Evolutionary conservation across 2,797 vertebrate genomes (phyloP), one percentile per base, ranked within the genome.

Genomic region (Loris lydekkerianus): DNA sequence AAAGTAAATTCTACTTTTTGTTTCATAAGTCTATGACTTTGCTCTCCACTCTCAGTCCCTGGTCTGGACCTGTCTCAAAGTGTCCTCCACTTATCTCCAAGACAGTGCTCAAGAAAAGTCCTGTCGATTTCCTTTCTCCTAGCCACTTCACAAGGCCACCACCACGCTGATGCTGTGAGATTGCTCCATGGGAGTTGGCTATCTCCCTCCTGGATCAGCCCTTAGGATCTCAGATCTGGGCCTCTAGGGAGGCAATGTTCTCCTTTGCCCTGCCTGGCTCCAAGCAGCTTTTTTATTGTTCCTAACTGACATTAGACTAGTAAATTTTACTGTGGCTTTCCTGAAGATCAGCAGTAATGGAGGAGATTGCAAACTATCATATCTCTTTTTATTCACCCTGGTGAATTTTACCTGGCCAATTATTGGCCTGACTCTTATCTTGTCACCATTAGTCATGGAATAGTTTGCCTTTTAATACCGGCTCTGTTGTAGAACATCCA

Each of bases 251-350:
- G 18, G 13, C 20, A 5, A 56, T 23, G 8, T 86, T 69, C 31
- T 72, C 18, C 1, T 7, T 17, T 53, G 7, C 10, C 14, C 7
- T 34, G 3, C 10, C 18, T 89, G 29, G 21, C 40, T 77, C 40
- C 29, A n/a, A 4, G 5, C 14, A n/a, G 20, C n/a, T 49, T 84
- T 76, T 78, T n/a, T 8, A 58, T n/a, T 56, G 8, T 23, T 77
- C 15, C 3, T 72, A 31, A 17, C 31, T 81, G 67, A 93, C 69
- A 7, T 20, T 29, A 18, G 3, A 56, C 23, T 34, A 91, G 14
- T 61, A 25, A 27, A 93, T 77, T 61, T 77, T 37, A 61, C 58
- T 53, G 21, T 78, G 82, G 15, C 61, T 93, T 92, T 67, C 29
- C 15, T 46, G 31, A 95, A 76, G 20, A n/a, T 53, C 40, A 40